Conservation (phyloP, 2,888 invertebrate species). For the Apotomis turbidana region DNA sequence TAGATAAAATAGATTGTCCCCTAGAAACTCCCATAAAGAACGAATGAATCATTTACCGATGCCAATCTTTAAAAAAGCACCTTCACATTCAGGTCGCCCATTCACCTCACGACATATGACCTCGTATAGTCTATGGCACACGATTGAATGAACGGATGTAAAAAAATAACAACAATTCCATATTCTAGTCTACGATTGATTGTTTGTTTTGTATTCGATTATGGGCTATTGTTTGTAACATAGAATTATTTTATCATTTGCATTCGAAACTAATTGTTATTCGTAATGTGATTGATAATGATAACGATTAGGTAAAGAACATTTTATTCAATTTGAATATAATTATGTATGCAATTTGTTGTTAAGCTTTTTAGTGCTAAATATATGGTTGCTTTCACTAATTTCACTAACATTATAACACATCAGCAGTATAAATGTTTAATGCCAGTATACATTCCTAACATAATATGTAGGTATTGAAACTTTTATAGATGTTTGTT, state of each 20-base stretch:
- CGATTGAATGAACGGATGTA: slow-evolving; percentile 48
- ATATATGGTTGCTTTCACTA: slow-evolving; percentile 36
- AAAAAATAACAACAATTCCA: slow-evolving; percentile 38
- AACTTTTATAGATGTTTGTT: not conserved
- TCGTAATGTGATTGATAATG: not conserved
- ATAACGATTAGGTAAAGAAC: slow-evolving; percentile 27
- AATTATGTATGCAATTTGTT: slow-evolving; percentile 26
- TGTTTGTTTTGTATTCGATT: slow-evolving; percentile 36
- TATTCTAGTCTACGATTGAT: slow-evolving; percentile 29
- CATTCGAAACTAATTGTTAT: slow-evolving; percentile 5
- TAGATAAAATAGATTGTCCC: not conserved
- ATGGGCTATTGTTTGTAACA: not conserved
- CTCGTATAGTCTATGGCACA: slow-evolving; percentile 47
- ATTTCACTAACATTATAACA: slow-evolving; percentile 36
- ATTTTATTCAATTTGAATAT: slow-evolving; percentile 28
- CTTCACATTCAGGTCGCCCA: slow-evolving; percentile 48
- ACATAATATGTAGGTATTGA: not conserved
- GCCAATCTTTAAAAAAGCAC: slow-evolving; percentile 26
- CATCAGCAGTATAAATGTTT: slow-evolving; percentile 9
- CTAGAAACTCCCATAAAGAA: slow-evolving; percentile 16
- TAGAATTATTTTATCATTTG: slow-evolving; percentile 3
- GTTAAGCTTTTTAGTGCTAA: slow-evolving; percentile 31
- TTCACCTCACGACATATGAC: slow-evolving; percentile 53
- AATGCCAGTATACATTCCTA: not conserved
- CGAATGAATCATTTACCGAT: slow-evolving; percentile 13